Conservation (phyloP, 2,888 invertebrate genomes). For the Volucella inflata region DNA sequence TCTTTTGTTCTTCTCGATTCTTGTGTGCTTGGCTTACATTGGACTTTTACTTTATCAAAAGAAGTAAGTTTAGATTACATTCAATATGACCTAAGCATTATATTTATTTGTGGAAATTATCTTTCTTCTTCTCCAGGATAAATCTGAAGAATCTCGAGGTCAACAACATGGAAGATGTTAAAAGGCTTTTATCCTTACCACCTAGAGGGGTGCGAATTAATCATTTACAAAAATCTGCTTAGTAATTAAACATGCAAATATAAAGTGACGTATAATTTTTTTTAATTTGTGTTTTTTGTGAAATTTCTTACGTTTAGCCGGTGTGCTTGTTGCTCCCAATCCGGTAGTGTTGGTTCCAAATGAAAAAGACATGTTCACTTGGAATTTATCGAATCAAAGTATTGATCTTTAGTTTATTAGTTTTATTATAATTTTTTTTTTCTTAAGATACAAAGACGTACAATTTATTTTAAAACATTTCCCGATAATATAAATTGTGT, state of each 20-base stretch:
- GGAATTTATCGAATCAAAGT: neutral
- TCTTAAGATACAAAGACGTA: neutral
- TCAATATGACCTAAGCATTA: neutral
- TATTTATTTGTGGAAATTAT: neutral
- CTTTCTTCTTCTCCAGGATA: slow-evolving; percentile 73
- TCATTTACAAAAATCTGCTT: slow-evolving; percentile 78
- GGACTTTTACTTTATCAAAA: slow-evolving; percentile 77
- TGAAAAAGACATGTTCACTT: slow-evolving; percentile 81
- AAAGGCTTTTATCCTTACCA: slow-evolving; percentile 75
- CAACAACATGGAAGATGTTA: slow-evolving; percentile 76
- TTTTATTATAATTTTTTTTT: slow-evolving; percentile 1
- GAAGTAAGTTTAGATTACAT: slow-evolving; percentile 72
- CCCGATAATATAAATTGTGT: slow-evolving; percentile 7
- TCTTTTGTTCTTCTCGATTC: slow-evolving; percentile 60
- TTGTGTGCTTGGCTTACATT: slow-evolving; percentile 73
- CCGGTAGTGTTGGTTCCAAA: slow-evolving; percentile 82
- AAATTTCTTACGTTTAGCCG: slow-evolving; percentile 85
- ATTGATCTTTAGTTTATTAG: neutral
- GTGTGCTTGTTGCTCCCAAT: slow-evolving; percentile 85
- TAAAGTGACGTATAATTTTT: too few relatives aligned
- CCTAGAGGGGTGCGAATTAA: slow-evolving; percentile 55
- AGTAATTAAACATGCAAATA: neutral
- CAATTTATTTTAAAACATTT: slow-evolving; percentile 31
- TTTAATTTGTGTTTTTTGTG: neutral
- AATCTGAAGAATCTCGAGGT: slow-evolving; percentile 76